Evolutionary conservation across 2,113 vertebrate species (phyloP).

Genomic region (Hydrolagus affinis): DNA sequence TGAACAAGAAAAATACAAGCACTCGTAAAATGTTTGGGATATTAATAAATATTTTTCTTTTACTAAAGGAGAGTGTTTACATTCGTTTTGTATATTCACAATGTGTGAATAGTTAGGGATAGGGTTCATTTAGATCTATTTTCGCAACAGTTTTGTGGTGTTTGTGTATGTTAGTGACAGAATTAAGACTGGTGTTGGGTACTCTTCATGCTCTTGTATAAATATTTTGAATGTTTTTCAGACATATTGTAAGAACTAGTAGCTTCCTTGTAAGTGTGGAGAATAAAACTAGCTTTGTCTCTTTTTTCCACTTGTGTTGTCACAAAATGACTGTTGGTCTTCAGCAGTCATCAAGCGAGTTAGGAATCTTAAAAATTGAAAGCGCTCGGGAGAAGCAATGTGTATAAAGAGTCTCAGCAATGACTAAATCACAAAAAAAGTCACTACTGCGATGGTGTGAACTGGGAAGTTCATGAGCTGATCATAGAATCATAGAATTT

Average conservation of each 20-base stretch:
- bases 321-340: no score
- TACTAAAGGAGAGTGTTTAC: background rate
- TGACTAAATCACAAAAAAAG: background rate
- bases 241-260: background rate
- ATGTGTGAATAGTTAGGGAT: background rate
- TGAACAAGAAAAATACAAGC: background rate
- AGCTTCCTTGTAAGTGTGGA: background rate
- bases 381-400: background rate
- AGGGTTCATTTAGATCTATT: background rate
- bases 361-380: background rate
- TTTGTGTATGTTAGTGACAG: background rate
- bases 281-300: background rate
- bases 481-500: no score
- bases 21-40: background rate
- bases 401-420: background rate
- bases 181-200: background rate
- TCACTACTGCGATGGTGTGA: background rate
- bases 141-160: background rate
- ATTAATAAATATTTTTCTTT: background rate
- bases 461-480: no score
- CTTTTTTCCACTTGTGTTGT: no score
- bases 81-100: background rate
- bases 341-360: background rate
- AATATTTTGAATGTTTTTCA: background rate
- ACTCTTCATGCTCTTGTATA: no score